A percentile compares a stretch with the other conserved stretches of the same genome.
These are phyloP conservation scores for Aegotheles bennettii DNA, from an alignment of 2,113 vertebrate species.

Conservation along the genomic window DNA sequence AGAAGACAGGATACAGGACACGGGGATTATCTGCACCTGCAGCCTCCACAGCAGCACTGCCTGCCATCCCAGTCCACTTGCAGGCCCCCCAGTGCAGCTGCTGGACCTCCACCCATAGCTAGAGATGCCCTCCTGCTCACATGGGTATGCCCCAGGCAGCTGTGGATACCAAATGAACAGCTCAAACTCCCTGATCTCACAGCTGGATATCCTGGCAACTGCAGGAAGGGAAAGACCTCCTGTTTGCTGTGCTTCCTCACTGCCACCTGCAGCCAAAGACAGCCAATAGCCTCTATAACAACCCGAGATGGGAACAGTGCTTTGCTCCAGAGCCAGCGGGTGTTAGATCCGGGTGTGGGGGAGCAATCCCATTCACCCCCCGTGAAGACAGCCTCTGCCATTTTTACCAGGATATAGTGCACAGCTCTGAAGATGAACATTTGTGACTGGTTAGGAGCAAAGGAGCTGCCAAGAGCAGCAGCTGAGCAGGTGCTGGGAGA, in stretches of 20 bases:
- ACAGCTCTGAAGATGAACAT: not conserved
- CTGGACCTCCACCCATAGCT: not conserved
- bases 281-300: not conserved
- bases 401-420: not conserved
- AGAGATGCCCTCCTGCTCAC: not conserved
- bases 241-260: not conserved
- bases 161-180: accelerated
- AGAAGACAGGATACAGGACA: not conserved
- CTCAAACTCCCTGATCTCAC: not conserved
- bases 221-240: not conserved
- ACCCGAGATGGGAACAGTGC: not conserved
- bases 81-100: not conserved
- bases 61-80: not conserved
- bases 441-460: not conserved
- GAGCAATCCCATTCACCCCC: not conserved
- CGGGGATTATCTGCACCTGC: not conserved
- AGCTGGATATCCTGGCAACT: not conserved
- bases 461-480: not conserved
- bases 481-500: not conserved
- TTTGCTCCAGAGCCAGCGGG: not conserved
- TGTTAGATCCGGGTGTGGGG: accelerated
- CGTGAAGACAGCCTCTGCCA: not conserved
- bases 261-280: not conserved
- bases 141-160: not conserved
- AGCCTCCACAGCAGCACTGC: not conserved